Conservation (phyloP, 2,113 vertebrate genomes). For the Colaptes auratus region DNA sequence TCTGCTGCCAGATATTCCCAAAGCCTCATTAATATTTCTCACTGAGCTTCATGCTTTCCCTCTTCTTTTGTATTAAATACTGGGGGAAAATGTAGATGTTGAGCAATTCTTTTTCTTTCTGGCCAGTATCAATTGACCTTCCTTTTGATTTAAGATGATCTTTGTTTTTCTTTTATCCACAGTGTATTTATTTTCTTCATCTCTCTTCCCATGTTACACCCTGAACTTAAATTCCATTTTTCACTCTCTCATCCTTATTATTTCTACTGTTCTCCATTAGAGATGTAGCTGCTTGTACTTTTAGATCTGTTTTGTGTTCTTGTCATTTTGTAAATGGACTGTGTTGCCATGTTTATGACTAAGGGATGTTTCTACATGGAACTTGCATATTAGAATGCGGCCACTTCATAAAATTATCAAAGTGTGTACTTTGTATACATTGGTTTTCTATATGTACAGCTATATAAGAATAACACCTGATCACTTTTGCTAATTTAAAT, state of each 20-base stretch:
- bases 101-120: neutral
- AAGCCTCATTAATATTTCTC: conserved; percentile 78
- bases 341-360: neutral
- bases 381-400: neutral
- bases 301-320: conserved; percentile 9
- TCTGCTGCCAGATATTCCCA: conserved; percentile 73
- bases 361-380: conserved; percentile 37
- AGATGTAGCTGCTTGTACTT: conserved; percentile 39
- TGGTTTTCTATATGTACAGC: neutral
- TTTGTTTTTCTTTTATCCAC: conserved; percentile 38
- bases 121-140: conserved; percentile 24
- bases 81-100: conserved; percentile 29
- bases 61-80: conserved; percentile 53
- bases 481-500: conserved; percentile 28
- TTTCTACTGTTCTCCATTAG: conserved; percentile 1
- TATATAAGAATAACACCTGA: neutral
- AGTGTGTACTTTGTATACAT: neutral
- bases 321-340: conserved; percentile 8
- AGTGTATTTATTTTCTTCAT: conserved; percentile 41
- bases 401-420: neutral
- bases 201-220: conserved; percentile 5
- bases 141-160: conserved; percentile 27
- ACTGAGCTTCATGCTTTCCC: conserved; percentile 25
- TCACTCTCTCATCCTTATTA: conserved; percentile 4
- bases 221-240: conserved; percentile 13